phyloP scores from a whole-genome alignment of 2,888 invertebrate species.

The Scaptodrosophila latifasciaeformis region DNA sequence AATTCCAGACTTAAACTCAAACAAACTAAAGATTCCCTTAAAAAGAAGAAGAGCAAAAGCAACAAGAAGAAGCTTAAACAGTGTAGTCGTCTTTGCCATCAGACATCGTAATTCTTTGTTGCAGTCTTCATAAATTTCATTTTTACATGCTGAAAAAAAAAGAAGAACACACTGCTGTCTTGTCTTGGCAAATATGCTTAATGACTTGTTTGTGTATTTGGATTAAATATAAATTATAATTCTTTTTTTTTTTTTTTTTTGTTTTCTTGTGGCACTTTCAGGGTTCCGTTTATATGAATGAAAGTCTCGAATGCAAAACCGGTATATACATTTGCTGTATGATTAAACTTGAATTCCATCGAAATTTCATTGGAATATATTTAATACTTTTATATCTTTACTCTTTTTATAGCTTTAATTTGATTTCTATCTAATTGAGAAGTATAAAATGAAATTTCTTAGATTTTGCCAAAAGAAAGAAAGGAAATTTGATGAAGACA shows the following conservation, averaged over 20 bases:
- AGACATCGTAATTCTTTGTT: slow-evolving; percentile 47
- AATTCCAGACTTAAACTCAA: too few relatives aligned
- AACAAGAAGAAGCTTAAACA: slow-evolving; percentile 3
- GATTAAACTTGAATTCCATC: slow-evolving; percentile 48
- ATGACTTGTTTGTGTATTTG: slow-evolving; percentile 62
- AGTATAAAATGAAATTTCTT: too few relatives aligned
- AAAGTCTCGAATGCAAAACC: slow-evolving; percentile 18
- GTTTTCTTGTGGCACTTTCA: background rate
- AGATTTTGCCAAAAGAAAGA: too few relatives aligned
- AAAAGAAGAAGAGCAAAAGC: slow-evolving; percentile 2
- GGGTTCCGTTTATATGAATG: slow-evolving; percentile 15
- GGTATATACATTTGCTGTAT: slow-evolving; percentile 37
- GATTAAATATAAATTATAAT: slow-evolving; percentile 63
- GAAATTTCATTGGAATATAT: slow-evolving; percentile 40
- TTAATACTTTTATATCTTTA: too few relatives aligned
- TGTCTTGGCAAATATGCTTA: slow-evolving; percentile 49
- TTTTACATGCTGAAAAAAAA: slow-evolving; percentile 42
- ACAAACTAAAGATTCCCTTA: background rate
- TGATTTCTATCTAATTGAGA: too few relatives aligned
- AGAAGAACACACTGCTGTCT: slow-evolving; percentile 27
- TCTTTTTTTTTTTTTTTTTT: slow-evolving; percentile 6
- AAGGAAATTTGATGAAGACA: too few relatives aligned
- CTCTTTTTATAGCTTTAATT: too few relatives aligned
- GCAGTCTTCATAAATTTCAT: slow-evolving; percentile 63
- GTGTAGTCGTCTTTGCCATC: background rate